These are phyloP conservation scores for Nectonema munidae DNA, from an alignment of 2,888 invertebrate species.

Conservation along the genomic window DNA sequence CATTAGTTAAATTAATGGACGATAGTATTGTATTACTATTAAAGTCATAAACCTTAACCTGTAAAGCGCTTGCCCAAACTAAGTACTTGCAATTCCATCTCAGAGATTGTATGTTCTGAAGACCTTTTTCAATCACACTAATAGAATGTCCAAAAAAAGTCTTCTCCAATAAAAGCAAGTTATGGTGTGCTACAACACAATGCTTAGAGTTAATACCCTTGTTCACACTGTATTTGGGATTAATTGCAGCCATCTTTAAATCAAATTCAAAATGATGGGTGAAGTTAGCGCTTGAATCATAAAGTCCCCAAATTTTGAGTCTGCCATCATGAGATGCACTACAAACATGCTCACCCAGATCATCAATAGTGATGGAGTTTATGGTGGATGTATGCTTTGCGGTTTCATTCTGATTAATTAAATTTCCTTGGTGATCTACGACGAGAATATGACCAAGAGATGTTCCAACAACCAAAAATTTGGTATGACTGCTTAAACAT, in stretches of 20 bases:
- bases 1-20: too few relatives aligned
- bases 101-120: too few relatives aligned
- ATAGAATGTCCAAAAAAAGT: too few relatives aligned
- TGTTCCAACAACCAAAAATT: constrained; percentile 67
- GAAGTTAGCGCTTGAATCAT: constrained; percentile 46
- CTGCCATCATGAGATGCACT: constrained; percentile 27
- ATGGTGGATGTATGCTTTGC: constrained; percentile 51
- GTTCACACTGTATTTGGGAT: constrained; percentile 47
- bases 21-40: too few relatives aligned
- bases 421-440: constrained; percentile 63
- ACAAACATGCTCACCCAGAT: constrained; percentile 63
- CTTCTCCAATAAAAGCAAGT: too few relatives aligned
- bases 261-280: constrained; percentile 41
- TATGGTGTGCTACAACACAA: too few relatives aligned
- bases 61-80: too few relatives aligned
- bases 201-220: too few relatives aligned
- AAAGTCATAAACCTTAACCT: too few relatives aligned
- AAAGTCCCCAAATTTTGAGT: constrained; percentile 51
- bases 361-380: constrained; percentile 68
- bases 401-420: constrained; percentile 35
- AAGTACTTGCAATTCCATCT: too few relatives aligned
- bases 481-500: constrained; percentile 64
- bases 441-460: constrained; percentile 60
- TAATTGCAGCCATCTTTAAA: constrained; percentile 51
- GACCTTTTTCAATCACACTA: too few relatives aligned